A percentile compares a stretch with the other conserved stretches of the same genome.
Conservation (phyloP, 2,113 vertebrate genomes). For the Colossoma macropomum region DNA sequence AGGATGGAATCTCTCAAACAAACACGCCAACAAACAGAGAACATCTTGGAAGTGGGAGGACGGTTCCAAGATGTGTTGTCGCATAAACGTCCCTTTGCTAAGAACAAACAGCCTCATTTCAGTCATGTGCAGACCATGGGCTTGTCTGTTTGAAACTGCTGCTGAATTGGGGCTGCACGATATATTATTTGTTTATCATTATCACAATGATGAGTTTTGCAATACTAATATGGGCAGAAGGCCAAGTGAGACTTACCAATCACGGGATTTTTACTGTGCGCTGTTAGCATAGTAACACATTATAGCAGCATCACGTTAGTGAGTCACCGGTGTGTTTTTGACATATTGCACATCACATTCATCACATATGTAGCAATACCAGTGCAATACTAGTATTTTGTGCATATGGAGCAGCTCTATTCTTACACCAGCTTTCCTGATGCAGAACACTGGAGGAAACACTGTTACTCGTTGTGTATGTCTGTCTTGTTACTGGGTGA, state of each 20-base stretch:
- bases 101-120: not conserved
- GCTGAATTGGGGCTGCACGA: not conserved
- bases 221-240: not conserved
- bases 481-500: too few species aligned
- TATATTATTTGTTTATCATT: not conserved
- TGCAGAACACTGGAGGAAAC: too few species aligned
- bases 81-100: constrained; percentile 1
- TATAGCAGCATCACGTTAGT: too few species aligned
- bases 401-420: too few species aligned
- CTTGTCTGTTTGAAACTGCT: not conserved
- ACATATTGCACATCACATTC: too few species aligned
- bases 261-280: too few species aligned
- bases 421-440: too few species aligned
- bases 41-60: not conserved
- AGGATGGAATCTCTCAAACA: not conserved
- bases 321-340: too few species aligned
- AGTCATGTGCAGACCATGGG: not conserved
- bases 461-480: too few species aligned
- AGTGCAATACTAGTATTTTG: too few species aligned
- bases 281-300: too few species aligned
- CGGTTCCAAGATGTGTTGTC: not conserved
- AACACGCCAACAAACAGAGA: constrained; percentile 14
- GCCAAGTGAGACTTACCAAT: not conserved
- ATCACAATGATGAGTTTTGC: not conserved
- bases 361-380: too few species aligned